Evolutionary conservation across 2,888 invertebrate species (phyloP), one percentile per base, ranked within the genome.

Genomic region (Scelioninae gen. 1): DNA sequence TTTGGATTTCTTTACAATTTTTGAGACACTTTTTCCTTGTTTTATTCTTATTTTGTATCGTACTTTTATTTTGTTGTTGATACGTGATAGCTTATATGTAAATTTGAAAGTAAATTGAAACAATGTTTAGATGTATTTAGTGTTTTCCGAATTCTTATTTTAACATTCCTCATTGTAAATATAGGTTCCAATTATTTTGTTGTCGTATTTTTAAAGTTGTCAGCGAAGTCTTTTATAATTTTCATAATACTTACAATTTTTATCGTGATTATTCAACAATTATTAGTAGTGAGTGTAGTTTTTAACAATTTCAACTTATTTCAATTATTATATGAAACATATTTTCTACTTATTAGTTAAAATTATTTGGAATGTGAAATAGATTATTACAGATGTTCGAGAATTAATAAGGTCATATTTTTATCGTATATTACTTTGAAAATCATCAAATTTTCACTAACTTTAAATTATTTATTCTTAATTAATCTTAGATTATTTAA

Each of bases 221-320:
- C 15, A 43, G 4, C 47, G 7, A 47, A 15, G 6, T 15, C 7
- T 6, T 43, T 11, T 47, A 47, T 15, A 47, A 11, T 15, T 15
- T 47, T 43, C 7, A 31, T n/a, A 32, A 31, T 11, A 31, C 6
- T 31, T 53, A 32, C 11, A 53, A 16, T 53, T 32, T 53, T 31
- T 53, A 53, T 53, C 53, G 32, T 53, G 31, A n/a, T 53, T 31
- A 32, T 31, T 53, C 31, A 53, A 53, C 53, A 31, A 4, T n/a
- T 53, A 40, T 58, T 58, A 40, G 58, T 58, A 58, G 40, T 23
- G 40, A 58, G 38, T 58, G 58, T 58, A 58, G 6, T 58, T 58
- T 38, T 16, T 5, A 4, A 2, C 23, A 2, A 23, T 23, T 23
- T 2, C 23, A 23, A 23, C 4, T 23, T 23, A 23, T 23, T 23